Percentiles rank a stretch among this genome's conserved stretches.
Conservation (phyloP, 2,797 vertebrate genomes). For the Glyptemys insculpta region DNA sequence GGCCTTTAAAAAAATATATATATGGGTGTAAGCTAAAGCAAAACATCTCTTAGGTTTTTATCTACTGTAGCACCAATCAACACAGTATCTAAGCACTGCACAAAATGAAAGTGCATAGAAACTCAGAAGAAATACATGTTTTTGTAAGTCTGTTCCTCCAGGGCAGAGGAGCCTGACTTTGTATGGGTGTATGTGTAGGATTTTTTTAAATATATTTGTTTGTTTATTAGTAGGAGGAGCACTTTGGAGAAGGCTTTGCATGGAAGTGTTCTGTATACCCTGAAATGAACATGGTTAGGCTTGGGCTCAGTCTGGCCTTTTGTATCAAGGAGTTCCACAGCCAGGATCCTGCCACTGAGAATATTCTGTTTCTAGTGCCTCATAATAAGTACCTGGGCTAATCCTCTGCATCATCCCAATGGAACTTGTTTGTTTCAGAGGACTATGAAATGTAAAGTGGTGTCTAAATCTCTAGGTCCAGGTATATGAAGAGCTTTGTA, state of each 20-base stretch:
- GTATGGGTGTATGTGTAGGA: neutral
- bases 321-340: neutral
- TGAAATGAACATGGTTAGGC: neutral
- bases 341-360: neutral
- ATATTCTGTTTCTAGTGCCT: neutral
- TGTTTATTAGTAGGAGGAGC: neutral
- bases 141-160: neutral
- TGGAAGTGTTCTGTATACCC: neutral
- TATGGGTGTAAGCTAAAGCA: neutral
- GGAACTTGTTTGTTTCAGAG: neutral
- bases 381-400: neutral
- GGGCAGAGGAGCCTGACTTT: neutral
- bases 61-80: neutral
- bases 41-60: neutral
- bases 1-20: neutral
- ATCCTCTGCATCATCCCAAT: neutral
- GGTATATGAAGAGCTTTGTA: neutral
- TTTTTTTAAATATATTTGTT: neutral
- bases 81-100: neutral
- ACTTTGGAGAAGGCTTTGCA: constrained; percentile 5
- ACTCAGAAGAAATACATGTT: neutral
- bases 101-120: neutral
- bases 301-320: neutral
- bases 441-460: neutral
- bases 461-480: neutral